Evolutionary conservation across 2,797 vertebrate genomes (phyloP).

Genomic region (Pseudochirops corinnae): DNA sequence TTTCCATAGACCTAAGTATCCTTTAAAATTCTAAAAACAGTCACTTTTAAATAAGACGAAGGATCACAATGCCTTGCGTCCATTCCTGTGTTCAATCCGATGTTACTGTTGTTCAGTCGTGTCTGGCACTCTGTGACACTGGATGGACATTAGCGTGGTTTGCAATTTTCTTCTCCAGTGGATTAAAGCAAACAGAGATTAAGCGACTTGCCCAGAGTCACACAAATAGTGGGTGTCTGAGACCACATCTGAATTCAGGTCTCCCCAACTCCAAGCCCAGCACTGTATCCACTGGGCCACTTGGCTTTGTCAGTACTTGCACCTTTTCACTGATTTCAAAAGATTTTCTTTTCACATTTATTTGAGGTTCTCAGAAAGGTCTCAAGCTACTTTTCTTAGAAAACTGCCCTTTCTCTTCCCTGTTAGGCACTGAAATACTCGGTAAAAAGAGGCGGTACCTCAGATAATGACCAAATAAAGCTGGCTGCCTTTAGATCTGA

Average conservation of each 20-base stretch:
- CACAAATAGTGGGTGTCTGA: too few relatives aligned
- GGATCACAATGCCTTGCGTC: neutral
- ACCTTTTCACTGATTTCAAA: neutral
- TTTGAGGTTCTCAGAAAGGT: neutral
- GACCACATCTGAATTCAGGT: too few relatives aligned
- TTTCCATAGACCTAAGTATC: neutral
- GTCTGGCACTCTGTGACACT: neutral
- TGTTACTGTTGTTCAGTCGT: neutral
- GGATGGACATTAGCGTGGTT: neutral
- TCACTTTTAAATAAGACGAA: neutral
- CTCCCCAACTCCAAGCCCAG: too few relatives aligned
- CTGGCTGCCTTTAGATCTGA: too few relatives aligned
- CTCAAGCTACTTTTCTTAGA: neutral
- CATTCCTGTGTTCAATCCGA: neutral
- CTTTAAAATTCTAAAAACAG: neutral
- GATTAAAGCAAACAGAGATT: neutral
- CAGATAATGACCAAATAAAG: neutral
- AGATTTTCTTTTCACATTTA: neutral
- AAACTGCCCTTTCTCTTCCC: neutral
- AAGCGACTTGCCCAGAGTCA: neutral
- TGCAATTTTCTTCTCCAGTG: neutral
- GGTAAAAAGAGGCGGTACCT: neutral
- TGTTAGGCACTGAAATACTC: neutral
- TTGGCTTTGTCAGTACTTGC: neutral
- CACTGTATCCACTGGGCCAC: too few relatives aligned